Evolutionary conservation across 2,888 invertebrate genomes (phyloP), one percentile per base, ranked within the genome.

Genomic region (Fragum whitleyi): DNA sequence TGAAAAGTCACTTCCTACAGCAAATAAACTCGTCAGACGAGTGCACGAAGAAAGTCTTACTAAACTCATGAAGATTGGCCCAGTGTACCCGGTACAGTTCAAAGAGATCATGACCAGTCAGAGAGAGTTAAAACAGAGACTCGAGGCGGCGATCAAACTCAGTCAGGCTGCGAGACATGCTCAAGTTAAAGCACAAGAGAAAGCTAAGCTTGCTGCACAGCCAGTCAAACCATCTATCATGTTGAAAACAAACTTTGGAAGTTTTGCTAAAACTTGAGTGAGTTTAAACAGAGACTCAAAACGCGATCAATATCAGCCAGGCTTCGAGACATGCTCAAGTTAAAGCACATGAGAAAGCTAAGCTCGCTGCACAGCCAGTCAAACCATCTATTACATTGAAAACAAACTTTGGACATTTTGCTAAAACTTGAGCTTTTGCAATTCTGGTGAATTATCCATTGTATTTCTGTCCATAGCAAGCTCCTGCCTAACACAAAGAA

Each of bases 51-150:
- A 97, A 90, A 97, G 97, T 83, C 95, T 99, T 87, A 96, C 97
- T 87, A 97, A 97, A 96, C 95, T 99, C 23, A 97, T 97, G 89
- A 96, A 96, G 92, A 96, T 98, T 88, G 99, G 98, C 0, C 98
- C 98, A 0, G 97, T 97, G 92, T 97, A 98, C 95, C 98, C 98
- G 26, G 96, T 97, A 96, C 98, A 98, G 94, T 98, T 99, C 94
- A 97, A 98, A 92, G 96, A 96, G 19, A 95, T 99, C 90, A 97
- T 99, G 97, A 96, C 96, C 29, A 97, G 97, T 90, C 96, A 97
- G 0, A 95, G 96, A 0, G 97, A 97, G 76, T 95, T 98, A 75
- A 96, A 97, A 85, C 95, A 95, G 70, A 97, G 97, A 93, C 94
- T 99, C 73, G 98, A 98, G 94, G 96, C 96, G 74, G 98, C 98